Evolutionary conservation across 1,140 invertebrate species (phyloP), one percentile per base, ranked within the genome.

Genomic region (Neodiprion virginianus): DNA sequence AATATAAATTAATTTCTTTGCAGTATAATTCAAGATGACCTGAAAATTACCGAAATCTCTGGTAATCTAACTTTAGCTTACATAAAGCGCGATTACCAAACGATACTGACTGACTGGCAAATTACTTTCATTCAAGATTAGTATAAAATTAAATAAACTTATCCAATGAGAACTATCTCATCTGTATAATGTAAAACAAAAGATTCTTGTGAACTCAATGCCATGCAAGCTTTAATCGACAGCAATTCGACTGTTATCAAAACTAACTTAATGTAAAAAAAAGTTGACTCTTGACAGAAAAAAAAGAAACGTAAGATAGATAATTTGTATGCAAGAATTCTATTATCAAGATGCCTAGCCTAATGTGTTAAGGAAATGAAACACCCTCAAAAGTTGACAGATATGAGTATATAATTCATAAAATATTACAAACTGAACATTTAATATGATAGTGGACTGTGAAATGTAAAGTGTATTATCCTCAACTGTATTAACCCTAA

Each of bases 321-420:
- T 12, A 7, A 69, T 69, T 69, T 23, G n/a, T 69, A 69, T 69
- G 67, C 40, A 69, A 14, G 40, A 14, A 21, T 69, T 69, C 67
- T 21, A 14, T 28, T 21, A 69, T 69, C 21, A 23, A 69, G 14
- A 69, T 8, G n/a, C 67, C 67, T 69, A 69, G 40, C 23, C 40
- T 69, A 69, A 21, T 23, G 40, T 23, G 67, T 69, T 23, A 47
- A 69, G 21, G 67, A 12, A 69, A 69, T 69, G 67, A 69, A 23
- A 69, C 67, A 69, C 67, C 40, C 67, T 61, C n/a, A 17, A 61
- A 14, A 61, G 53, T 61, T 61, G 53, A 61, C 53, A 61, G n/a
- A 61, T 61, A 61, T 61, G 4, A 61, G 53, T 61, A 61, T 61
- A 61, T 17, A 61, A 61, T 61, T 61, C 53, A 61, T 17, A 61